Evolutionary conservation across 2,797 vertebrate genomes (phyloP), one percentile per base, ranked within the genome.

Genomic region (Eutrigla gurnardus): DNA sequence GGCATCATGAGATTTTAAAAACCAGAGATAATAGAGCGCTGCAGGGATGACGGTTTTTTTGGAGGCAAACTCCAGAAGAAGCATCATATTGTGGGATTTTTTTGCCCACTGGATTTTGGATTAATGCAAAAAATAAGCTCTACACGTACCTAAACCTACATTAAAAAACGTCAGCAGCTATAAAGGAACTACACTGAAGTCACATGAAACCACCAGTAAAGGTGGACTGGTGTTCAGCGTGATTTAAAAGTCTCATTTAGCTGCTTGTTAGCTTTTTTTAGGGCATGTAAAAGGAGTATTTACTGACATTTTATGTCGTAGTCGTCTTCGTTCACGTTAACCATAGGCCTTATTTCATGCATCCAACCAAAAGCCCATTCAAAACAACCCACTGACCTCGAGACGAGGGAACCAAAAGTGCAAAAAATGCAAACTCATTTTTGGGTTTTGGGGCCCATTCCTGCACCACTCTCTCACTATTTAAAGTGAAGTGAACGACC

Each of bases 1-100:
- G 33, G 3, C 0, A 43, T 80, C 73, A 75, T 5, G 10, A 46
- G 76, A 25, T 78, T 67, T 13, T 50, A 35, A 66, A 80, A 79
- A 47, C 64, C 53, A 62, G 13, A 82, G 43, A 65, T 15, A 11
- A 71, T 3, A 46, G 53, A 37, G 4, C 7, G 33, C 33, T 36
- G 35, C 25, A 14, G 50, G n/a, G 47, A 6, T 7, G 52, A 33
- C 12, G 14, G 14, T 33, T 7, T 7, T 33, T 13, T 12, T 33
- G 25, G 1, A 53, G 18, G 25, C 25, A 18, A 32, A 18, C 4
- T 25, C 47, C n/a, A 4, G 47, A 50, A 18, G n/a, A 32, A 53
- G 50, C 11, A 6, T 33, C 25, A 4, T 25, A 2, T 6, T 53
- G 50, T 6, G 25, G 25, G 52, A 32, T 53, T 5, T 46, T 46